Evolutionary conservation across 1,140 invertebrate genomes (phyloP).

Genomic region (Aphis gossypii): DNA sequence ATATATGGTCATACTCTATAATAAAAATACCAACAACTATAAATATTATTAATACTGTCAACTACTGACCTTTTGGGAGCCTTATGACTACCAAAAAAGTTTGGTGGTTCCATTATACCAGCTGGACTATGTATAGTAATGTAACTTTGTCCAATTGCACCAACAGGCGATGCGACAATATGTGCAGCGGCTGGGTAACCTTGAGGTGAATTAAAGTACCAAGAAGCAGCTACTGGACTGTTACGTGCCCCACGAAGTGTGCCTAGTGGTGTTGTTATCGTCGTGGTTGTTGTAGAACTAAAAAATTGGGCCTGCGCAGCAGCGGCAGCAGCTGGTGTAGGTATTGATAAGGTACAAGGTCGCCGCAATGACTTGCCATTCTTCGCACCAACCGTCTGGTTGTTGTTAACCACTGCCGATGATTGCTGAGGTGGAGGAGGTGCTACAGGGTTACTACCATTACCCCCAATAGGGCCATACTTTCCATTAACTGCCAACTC

Average conservation of each 20-base stretch:
- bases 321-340: constrained; percentile 17
- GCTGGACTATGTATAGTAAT: constrained; percentile 64
- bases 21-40: constrained; percentile 20
- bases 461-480: constrained; percentile 81
- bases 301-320: constrained; percentile 30
- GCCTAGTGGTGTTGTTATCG: constrained; percentile 42
- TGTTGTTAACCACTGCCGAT: constrained; percentile 65
- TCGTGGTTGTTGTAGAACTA: constrained; percentile 29
- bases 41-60: neutral
- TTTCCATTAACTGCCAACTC: constrained; percentile 76
- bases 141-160: constrained; percentile 65
- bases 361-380: constrained; percentile 59
- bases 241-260: constrained; percentile 60
- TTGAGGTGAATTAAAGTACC: constrained; percentile 66
- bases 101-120: constrained; percentile 50
- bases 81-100: constrained; percentile 44
- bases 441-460: constrained; percentile 9
- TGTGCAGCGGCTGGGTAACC: constrained; percentile 61
- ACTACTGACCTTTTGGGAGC: constrained; percentile 54
- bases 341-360: constrained; percentile 46
- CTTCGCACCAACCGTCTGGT: constrained; percentile 67
- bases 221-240: constrained; percentile 67
- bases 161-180: constrained; percentile 58
- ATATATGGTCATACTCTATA: neutral
- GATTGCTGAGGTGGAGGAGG: constrained; percentile 28